Evolutionary conservation across 2,888 invertebrate genomes (phyloP).

Genomic region (Cactoblastis cactorum): DNA sequence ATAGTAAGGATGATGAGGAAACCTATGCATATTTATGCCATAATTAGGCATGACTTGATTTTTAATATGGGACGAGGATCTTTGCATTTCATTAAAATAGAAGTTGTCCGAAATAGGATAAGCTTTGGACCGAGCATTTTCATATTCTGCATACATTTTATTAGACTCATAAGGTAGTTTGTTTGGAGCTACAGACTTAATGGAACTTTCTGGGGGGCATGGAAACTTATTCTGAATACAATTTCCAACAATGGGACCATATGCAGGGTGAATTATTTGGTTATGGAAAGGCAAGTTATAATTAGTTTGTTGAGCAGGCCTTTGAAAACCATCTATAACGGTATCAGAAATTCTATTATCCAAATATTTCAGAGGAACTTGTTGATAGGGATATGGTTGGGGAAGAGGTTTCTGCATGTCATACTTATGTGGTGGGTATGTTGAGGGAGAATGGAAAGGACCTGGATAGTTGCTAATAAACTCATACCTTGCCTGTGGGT

Average conservation of each 20-base stretch:
- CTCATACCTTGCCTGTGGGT: constrained; percentile 68
- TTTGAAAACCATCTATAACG: constrained; percentile 58
- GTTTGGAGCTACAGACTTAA: constrained; percentile 46
- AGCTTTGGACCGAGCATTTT: constrained; percentile 47
- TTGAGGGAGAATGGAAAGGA: constrained; percentile 55
- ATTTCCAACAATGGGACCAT: constrained; percentile 52
- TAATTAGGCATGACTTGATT: constrained; percentile 53
- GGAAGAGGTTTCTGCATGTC: constrained; percentile 57
- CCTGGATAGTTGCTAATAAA: constrained; percentile 63
- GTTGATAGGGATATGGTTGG: constrained; percentile 53
- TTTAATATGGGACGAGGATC: constrained; percentile 49
- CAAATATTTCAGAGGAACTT: constrained; percentile 55
- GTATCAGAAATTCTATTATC: constrained; percentile 58
- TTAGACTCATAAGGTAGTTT: constrained; percentile 57
- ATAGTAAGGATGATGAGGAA: constrained; percentile 52
- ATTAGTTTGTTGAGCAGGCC: constrained; percentile 50
- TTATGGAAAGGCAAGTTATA: constrained; percentile 53
- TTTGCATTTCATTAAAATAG: constrained; percentile 55
- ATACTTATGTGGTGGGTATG: constrained; percentile 58
- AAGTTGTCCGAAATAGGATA: constrained; percentile 50
- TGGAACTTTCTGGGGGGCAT: constrained; percentile 46
- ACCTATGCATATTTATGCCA: constrained; percentile 47
- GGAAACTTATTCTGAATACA: constrained; percentile 58
- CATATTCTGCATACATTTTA: constrained; percentile 62
- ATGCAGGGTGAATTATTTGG: constrained; percentile 56